These are phyloP conservation scores for Nasonovia ribisnigri DNA, from an alignment of 2,888 invertebrate species.

Conservation along the genomic window DNA sequence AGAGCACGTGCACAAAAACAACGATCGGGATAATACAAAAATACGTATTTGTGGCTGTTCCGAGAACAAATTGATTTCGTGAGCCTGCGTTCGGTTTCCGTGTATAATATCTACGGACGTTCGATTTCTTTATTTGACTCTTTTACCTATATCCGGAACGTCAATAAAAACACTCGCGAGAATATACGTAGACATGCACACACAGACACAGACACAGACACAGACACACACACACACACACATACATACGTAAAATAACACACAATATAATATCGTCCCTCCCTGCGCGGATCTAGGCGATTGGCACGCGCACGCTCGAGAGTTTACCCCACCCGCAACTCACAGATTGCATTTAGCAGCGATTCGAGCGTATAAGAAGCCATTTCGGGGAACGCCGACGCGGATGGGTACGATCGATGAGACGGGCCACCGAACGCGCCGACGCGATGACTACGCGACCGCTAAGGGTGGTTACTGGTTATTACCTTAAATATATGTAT, in stretches of 20 bases:
- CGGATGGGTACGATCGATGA: background rate
- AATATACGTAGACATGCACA: background rate
- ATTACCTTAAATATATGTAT: background rate
- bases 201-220: background rate
- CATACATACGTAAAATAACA: background rate
- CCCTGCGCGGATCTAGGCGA: background rate
- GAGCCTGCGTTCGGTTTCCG: background rate
- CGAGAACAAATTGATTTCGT: background rate
- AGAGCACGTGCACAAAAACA: background rate
- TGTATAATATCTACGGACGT: background rate
- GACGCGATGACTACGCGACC: background rate
- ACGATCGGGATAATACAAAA: background rate
- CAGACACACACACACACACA: background rate
- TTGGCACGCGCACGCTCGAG: constrained; percentile 35
- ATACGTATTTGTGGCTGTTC: background rate
- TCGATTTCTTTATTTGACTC: background rate
- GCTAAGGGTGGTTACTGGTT: background rate
- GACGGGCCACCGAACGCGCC: constrained; percentile 1
- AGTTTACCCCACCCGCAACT: background rate
- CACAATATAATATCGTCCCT: background rate
- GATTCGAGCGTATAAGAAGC: background rate
- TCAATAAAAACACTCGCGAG: constrained; percentile 25
- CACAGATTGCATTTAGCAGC: background rate
- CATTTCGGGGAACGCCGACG: background rate
- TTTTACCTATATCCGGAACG: background rate